Conservation (phyloP, 37 sponge, comb jelly and placozoan species). For the Mnemiopsis leidyi region DNA sequence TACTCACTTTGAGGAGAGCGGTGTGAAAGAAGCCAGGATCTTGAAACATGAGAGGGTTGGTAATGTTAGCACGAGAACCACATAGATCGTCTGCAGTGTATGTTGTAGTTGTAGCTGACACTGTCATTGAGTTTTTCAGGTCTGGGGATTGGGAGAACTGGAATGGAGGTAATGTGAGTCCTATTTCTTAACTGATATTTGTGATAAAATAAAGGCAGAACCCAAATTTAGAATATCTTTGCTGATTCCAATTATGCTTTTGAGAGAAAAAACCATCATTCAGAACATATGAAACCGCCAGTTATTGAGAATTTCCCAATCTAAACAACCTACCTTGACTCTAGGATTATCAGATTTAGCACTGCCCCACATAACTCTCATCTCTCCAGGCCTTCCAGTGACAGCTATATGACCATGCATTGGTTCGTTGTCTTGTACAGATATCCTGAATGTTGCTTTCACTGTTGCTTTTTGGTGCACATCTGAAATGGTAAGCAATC, state of each 20-base stretch:
- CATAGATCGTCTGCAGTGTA: slow-evolving; percentile 81
- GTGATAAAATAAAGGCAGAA: too few relatives aligned
- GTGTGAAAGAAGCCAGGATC: slow-evolving; percentile 66
- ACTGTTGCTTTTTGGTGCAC: slow-evolving; percentile 37
- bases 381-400: slow-evolving; percentile 24
- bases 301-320: too few relatives aligned
- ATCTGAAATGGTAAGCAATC: too few relatives aligned
- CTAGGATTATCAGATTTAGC: slow-evolving; percentile 36
- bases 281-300: too few relatives aligned
- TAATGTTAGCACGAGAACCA: slow-evolving; percentile 74
- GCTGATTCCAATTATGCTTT: too few relatives aligned
- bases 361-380: slow-evolving; percentile 59
- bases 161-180: too few relatives aligned
- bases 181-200: too few relatives aligned
- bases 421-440: slow-evolving; percentile 52
- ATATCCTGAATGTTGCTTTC: not conserved
- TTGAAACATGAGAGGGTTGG: slow-evolving; percentile 10
- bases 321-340: too few relatives aligned
- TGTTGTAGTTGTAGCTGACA: slow-evolving; percentile 65
- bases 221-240: too few relatives aligned
- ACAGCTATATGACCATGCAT: slow-evolving; percentile 65
- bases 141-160: slow-evolving; percentile 44
- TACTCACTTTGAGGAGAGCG: not conserved
- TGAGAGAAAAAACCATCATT: too few relatives aligned
- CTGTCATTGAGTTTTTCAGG: not conserved